Evolutionary conservation across 1,140 invertebrate genomes (phyloP).

Genomic region (Batillaria attramentaria): DNA sequence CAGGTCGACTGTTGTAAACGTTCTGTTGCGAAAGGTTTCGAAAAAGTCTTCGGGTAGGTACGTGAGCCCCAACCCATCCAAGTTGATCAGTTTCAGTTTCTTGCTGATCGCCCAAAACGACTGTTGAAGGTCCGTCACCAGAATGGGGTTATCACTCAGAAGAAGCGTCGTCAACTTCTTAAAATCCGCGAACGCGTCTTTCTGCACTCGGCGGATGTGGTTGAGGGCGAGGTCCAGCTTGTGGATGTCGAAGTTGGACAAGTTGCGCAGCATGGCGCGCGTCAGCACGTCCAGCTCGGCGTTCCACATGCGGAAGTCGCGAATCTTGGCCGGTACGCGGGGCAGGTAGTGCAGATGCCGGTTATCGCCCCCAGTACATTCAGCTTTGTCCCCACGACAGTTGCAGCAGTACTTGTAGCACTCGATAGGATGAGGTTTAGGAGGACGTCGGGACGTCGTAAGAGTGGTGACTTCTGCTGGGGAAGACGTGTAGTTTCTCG

Average conservation of each 20-base stretch:
- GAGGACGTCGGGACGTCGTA: too few relatives aligned
- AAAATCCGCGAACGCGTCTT: conserved; percentile 20
- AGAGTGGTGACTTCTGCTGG: too few relatives aligned
- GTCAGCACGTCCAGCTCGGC: not conserved
- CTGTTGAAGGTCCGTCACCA: not conserved
- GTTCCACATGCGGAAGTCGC: conserved; percentile 9
- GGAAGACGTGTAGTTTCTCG: too few relatives aligned
- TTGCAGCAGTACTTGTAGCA: conserved; percentile 17
- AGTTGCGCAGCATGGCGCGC: conserved; percentile 11
- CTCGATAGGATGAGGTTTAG: not conserved
- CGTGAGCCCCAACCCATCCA: not conserved
- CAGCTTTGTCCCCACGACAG: conserved; percentile 7
- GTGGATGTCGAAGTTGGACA: conserved; percentile 15
- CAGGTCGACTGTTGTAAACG: conserved; percentile 4
- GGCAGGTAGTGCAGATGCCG: conserved; percentile 13
- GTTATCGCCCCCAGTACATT: conserved; percentile 5
- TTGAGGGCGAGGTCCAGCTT: conserved; percentile 8
- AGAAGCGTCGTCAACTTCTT: not conserved
- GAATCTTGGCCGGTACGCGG: conserved; percentile 8
- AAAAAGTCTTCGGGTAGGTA: conserved; percentile 21
- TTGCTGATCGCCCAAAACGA: not conserved
- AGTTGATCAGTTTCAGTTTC: not conserved
- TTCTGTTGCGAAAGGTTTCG: conserved; percentile 9
- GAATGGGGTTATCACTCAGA: conserved; percentile 8
- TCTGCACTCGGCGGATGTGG: not conserved